Evolutionary conservation across 2,888 invertebrate genomes (phyloP), one percentile per base, ranked within the genome.

Genomic region (Theretra japonica): DNA sequence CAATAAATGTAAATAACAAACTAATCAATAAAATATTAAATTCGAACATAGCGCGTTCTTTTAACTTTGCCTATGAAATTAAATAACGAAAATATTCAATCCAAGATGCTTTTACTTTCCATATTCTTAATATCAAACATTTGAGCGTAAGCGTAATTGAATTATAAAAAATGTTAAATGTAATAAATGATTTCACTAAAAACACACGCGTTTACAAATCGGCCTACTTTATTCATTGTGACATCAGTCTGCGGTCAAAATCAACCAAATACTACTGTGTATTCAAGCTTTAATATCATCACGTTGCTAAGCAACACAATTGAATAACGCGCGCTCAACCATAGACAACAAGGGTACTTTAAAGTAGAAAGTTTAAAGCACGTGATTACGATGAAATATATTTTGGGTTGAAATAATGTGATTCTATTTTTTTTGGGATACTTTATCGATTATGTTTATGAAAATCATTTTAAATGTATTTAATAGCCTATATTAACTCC

Each of bases 231-330:
- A 50, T 65, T 69, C 74, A 74, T 73, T 69, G 70, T 73, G 73
- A 69, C 77, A 75, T 75, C 79, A 76, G 72, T 75, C 81, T 79
- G 73, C 82, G 79, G 79, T 73, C 73, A 78, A 83, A 85, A 82
- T 83, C 75, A 25, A 41, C 62, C n/a, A 25, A 56, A 71, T 56
- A 65, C 65, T 71, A 71, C 62, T 71, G 65, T 56, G 41, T 50
- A 56, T 56, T 23, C 65, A 25, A 53, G 23, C n/a, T 56, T 15
- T 50, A 53, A 74, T 56, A 71, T 81, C 77, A 77, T 75, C 73
- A 76, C 77, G 94, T 94, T 93, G 93, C 94, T 83, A 85, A 80
- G 94, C 91, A 90, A 94, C 93, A 75, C 80, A 87, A 86, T 94
- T 89, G 83, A 93, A 93, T 89, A 87, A 84, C 91, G 90, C 93